These are phyloP conservation scores for Maccullochella peelii DNA, from an alignment of 2,113 vertebrate genomes.

Conservation along the genomic window DNA sequence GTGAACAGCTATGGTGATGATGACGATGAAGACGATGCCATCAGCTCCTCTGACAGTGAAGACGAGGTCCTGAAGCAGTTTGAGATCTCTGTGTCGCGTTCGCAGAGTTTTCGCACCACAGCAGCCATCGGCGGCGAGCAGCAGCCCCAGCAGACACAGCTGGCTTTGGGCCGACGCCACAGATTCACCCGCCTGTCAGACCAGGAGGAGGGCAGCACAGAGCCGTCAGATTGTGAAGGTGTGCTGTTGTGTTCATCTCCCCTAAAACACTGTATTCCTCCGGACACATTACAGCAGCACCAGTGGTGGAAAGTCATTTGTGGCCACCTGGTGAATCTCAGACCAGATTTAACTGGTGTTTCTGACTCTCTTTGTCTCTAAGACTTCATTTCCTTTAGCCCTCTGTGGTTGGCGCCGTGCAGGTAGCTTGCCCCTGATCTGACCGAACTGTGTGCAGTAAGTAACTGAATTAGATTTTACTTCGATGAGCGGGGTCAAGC, in stretches of 20 bases:
- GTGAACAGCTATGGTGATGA: conserved; percentile 85
- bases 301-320: background rate
- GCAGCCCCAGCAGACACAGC: conserved; percentile 61
- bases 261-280: background rate
- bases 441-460: background rate
- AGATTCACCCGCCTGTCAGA: conserved; percentile 82
- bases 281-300: background rate
- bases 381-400: too few species aligned
- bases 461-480: background rate
- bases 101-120: conserved; percentile 82
- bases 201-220: conserved; percentile 80
- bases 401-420: too few species aligned
- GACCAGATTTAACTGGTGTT: background rate
- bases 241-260: background rate
- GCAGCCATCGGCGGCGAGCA: conserved; percentile 64
- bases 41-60: conserved; percentile 86
- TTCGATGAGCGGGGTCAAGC: background rate
- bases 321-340: too few species aligned
- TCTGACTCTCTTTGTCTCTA: background rate
- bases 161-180: conserved; percentile 59
- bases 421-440: too few species aligned
- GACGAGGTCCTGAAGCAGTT: conserved; percentile 88
- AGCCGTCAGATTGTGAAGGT: conserved; percentile 87
- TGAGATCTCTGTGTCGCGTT: conserved; percentile 88
- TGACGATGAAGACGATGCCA: conserved; percentile 78